Evolutionary conservation across 2,888 invertebrate genomes (phyloP), one percentile per base, ranked within the genome.

Genomic region (Digitonthophagus gazella): DNA sequence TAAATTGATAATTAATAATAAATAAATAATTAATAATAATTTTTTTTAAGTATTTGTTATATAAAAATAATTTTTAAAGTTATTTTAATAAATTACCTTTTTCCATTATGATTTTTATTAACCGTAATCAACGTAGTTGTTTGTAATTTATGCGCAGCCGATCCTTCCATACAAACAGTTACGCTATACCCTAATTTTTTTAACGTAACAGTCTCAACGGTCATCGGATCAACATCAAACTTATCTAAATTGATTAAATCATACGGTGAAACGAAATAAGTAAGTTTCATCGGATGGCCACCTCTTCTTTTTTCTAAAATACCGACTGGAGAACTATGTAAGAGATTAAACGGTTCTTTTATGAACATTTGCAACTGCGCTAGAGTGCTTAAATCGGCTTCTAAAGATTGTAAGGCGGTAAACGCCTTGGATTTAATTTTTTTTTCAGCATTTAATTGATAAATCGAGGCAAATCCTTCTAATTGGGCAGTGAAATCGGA

Each of bases 391-490:
- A 98, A 85, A 84, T 98, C 97, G 16, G 92, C 89, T 85, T 97
- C 97, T 76, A 98, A 85, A 28, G 96, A 95, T 80, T 95, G 95
- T 66, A 98, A 84, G 11, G 97, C 96, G 78, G 93, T 92, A 80
- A 95, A 97, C 1, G 96, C 96, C 85, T 97, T 96, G 74, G 91
- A 93, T 84, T 96, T 97, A 5, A 95, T 90, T 84, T 96, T 96
- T 80, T 96, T 96, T 79, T 98, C 97, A 6, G 96, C 95, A 84
- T 95, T 95, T 8, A 98, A 85, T 80, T 96, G 95, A 82, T 97
- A 98, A 69, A 97, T 96, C 14, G 95, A 93, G 15, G 93, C 91
- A 72, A 83, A 82, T 20, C 82, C 92, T 82, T 97, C 95, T n/a
- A 98, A 82, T 81, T 98, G 97, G 4, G 92, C 90, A 1, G 95